Conservation (phyloP, 2,888 invertebrate genomes). For the Caenorhabditis japonica region DNA sequence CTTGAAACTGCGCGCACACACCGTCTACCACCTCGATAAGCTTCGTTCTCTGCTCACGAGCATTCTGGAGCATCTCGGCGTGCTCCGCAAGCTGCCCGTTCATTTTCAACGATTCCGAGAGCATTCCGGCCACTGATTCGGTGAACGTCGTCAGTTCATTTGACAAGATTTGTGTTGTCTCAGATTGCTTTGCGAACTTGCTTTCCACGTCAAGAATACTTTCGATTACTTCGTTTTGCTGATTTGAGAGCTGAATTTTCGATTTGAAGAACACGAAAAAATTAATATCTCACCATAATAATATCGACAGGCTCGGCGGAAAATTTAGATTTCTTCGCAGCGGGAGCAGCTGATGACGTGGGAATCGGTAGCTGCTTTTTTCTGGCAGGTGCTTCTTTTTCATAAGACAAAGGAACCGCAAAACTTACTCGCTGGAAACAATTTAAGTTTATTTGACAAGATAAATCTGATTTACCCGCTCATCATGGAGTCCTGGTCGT, state of each 20-base stretch:
- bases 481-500: conserved; percentile 15
- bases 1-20: neutral
- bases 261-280: no score
- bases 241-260: no score
- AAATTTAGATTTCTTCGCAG: conserved; percentile 1
- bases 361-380: neutral
- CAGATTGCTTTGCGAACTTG: conserved; percentile 1
- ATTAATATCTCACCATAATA: neutral
- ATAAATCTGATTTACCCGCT: conserved; percentile 10
- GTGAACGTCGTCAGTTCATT: conserved; percentile 8
- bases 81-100: conserved; percentile 2
- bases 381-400: neutral
- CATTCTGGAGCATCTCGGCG: neutral
- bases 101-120: neutral
- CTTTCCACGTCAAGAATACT: conserved; percentile 10
- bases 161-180: neutral
- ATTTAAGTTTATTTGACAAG: neutral
- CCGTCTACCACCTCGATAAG: neutral
- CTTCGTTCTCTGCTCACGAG: neutral
- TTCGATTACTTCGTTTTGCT: conserved; percentile 5
- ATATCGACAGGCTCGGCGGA: conserved; percentile 3
- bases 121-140: neutral
- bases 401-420: neutral
- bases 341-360: neutral
- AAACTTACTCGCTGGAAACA: conserved; percentile 9